Conservation (phyloP, 2,113 vertebrate genomes). For the Pituophis catenifer region DNA sequence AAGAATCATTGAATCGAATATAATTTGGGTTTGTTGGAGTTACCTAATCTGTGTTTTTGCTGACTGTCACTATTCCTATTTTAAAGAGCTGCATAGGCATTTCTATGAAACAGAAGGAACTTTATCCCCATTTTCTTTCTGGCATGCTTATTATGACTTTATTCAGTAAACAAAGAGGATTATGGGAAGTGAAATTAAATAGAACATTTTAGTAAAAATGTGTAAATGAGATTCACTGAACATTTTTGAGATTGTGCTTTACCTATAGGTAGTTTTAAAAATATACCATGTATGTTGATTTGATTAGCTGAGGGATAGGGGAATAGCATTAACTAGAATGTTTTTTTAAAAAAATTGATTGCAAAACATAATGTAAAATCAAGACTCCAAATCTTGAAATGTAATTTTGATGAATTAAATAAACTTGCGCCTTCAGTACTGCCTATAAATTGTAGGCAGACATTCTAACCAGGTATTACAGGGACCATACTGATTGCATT, state of each 20-base stretch:
- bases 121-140: slow-evolving; percentile 75
- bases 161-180: slow-evolving; percentile 72
- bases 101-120: slow-evolving; percentile 71
- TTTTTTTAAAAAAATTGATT: not conserved
- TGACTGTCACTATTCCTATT: slow-evolving; percentile 77
- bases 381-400: slow-evolving; percentile 18
- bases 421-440: not conserved
- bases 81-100: slow-evolving; percentile 74
- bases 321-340: not conserved
- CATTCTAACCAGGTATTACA: not conserved
- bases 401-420: slow-evolving; percentile 29
- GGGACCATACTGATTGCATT: not conserved
- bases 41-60: slow-evolving; percentile 85
- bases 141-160: slow-evolving; percentile 72
- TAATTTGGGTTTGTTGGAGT: slow-evolving; percentile 87
- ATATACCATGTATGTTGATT: slow-evolving; percentile 17
- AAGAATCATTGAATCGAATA: slow-evolving; percentile 88
- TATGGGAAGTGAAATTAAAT: slow-evolving; percentile 63
- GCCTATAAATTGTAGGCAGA: not conserved
- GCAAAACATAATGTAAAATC: slow-evolving; percentile 14
- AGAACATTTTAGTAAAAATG: slow-evolving; percentile 65
- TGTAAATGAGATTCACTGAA: slow-evolving; percentile 35
- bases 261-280: slow-evolving; percentile 48
- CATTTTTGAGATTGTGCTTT: slow-evolving; percentile 38
- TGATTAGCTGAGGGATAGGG: slow-evolving; percentile 26